A percentile compares a stretch with the other conserved stretches of the same genome.
These are phyloP conservation scores for Otocyon megalotis DNA, from an alignment of 2,113 vertebrate genomes.

Conservation along the genomic window DNA sequence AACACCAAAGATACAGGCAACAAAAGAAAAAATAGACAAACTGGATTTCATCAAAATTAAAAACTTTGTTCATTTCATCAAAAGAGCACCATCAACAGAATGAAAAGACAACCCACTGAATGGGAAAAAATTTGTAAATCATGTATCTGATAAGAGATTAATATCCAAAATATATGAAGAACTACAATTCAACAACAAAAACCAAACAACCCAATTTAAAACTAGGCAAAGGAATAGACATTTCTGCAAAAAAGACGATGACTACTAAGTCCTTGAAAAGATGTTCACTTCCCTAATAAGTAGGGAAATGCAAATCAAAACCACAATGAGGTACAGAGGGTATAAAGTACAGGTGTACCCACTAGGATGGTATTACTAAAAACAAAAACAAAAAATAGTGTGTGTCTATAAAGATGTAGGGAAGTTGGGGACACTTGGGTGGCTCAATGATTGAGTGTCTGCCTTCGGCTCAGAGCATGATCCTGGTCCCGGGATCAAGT, in stretches of 20 bases:
- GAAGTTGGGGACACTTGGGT: background rate
- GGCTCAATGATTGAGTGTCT: no score
- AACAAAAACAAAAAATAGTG: background rate
- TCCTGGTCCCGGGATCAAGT: no score
- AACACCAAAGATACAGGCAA: background rate
- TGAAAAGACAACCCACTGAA: background rate
- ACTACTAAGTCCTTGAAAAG: background rate
- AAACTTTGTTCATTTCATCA: background rate
- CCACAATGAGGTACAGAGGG: background rate
- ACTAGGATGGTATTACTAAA: background rate
- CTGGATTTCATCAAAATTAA: background rate
- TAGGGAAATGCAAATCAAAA: conserved; percentile 27
- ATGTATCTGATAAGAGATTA: background rate
- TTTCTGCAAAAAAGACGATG: background rate
- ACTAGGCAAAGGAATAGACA: background rate
- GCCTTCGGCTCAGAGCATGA: no score
- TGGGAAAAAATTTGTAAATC: background rate
- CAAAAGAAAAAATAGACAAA: background rate
- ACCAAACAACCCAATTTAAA: background rate
- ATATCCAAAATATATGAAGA: background rate
- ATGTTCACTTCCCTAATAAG: background rate
- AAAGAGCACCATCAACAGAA: background rate
- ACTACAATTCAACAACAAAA: background rate
- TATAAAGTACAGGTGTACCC: background rate
- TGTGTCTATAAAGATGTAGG: background rate